Evolutionary conservation across 2,797 vertebrate species (phyloP), one percentile per base, ranked within the genome.

Genomic region (Sphenodon punctatus): DNA sequence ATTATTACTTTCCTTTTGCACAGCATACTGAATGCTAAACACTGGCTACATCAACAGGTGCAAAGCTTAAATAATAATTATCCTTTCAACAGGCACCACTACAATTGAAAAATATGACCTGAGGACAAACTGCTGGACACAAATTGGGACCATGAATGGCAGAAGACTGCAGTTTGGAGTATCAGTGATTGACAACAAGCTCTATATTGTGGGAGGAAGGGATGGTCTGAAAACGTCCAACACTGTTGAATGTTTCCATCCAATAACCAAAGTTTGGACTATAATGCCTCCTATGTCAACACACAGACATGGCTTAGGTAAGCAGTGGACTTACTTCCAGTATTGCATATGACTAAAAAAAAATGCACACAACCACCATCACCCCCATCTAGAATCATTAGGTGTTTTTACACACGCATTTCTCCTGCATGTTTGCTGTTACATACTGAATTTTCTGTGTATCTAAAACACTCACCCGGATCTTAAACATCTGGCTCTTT

Each of bases 221-320:
- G 98, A 99, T 30, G 98, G 98, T 27, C 96, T 99, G 67, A 99
- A 99, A 94, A 99, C 99, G 0, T 97, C 98, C 61, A 99, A 99
- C 89, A 99, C 97, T 38, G 98, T 99, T 39, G 99, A 99, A 90
- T 98, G 98, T 88, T 99, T 98, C 92, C 99, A 98, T 85, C 98
- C 99, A 0, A 4, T 97, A 82, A 97, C 88, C 79, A 99, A 99
- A 95, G 95, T 97, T 5, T 99, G 99, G 99, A 97, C 97, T n/a
- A 94, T 97, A 67, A 99, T 99, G 99, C 98, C 98, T 42, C 98
- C 99, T 1, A 99, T 99, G 99, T 99, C 98, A 65, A 99, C 98
- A 3, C 98, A 99, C 93, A 97, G 98, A 78, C 99, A 99, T 1
- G 98, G 99, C 48, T 95, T 99, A 84, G 99, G 99, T 99, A 92